Conservation (phyloP, 2,888 invertebrate species). For the Rhagonycha lutea region DNA sequence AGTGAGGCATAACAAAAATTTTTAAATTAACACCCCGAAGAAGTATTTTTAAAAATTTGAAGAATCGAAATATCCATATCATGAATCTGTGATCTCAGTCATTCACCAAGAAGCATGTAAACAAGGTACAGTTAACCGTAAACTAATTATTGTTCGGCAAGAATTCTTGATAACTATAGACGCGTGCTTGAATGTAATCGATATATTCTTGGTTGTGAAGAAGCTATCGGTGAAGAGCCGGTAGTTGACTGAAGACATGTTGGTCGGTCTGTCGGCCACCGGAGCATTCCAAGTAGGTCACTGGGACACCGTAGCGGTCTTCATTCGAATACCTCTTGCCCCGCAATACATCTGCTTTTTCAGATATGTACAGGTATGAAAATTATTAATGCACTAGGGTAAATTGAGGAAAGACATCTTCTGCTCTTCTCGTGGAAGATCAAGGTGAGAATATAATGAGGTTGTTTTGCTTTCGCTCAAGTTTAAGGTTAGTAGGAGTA, state of each 20-base stretch:
- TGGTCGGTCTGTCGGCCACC: constrained; percentile 53
- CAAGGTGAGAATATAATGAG: constrained; percentile 13
- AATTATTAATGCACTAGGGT: constrained; percentile 23
- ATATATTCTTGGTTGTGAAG: constrained; percentile 20
- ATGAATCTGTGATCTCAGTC: not conserved
- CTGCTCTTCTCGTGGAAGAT: not conserved
- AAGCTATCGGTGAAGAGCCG: constrained; percentile 44
- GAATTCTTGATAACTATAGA: not conserved
- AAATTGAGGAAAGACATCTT: constrained; percentile 23
- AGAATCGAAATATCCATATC: not conserved
- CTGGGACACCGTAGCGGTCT: constrained; percentile 55
- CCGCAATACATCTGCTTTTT: constrained; percentile 37
- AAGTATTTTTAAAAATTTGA: not conserved
- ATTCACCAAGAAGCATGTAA: not conserved
- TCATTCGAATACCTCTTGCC: constrained; percentile 45
- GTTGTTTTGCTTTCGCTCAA: constrained; percentile 30
- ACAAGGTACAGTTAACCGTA: not conserved
- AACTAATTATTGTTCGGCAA: not conserved
- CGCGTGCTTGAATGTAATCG: constrained; percentile 18
- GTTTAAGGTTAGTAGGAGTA: constrained; percentile 29
- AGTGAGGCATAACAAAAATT: not conserved
- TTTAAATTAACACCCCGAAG: not conserved
- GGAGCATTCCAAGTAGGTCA: constrained; percentile 54
- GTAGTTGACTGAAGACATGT: constrained; percentile 48
- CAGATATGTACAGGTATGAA: constrained; percentile 27